Evolutionary conservation across 2,113 vertebrate genomes (phyloP).

Genomic region (Bos taurus): ARS-UCD2.0 NC_037340.1:33761501-33762000

Average conservation of each 20-base stretch:
- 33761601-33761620: neutral
- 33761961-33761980: neutral
- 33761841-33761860: neutral
- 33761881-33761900: neutral
- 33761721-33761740: neutral
- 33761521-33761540: neutral
- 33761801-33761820: neutral
- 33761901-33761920: neutral
- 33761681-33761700: neutral
- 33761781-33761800: neutral
- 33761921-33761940: neutral
- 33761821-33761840: neutral
- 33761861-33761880: neutral
- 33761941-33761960: neutral
- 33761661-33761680: neutral
- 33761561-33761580: neutral
- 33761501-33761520: neutral
- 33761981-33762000: neutral
- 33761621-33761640: neutral
- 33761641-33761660: neutral
- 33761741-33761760: neutral
- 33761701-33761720: neutral
- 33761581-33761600: neutral
- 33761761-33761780: neutral
- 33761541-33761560: neutral